Percentiles rank a stretch among this genome's conserved stretches.
These are phyloP conservation scores for Drosophila paulistorum DNA, from an alignment of 1,140 invertebrate genomes.

Conservation along the genomic window DNA sequence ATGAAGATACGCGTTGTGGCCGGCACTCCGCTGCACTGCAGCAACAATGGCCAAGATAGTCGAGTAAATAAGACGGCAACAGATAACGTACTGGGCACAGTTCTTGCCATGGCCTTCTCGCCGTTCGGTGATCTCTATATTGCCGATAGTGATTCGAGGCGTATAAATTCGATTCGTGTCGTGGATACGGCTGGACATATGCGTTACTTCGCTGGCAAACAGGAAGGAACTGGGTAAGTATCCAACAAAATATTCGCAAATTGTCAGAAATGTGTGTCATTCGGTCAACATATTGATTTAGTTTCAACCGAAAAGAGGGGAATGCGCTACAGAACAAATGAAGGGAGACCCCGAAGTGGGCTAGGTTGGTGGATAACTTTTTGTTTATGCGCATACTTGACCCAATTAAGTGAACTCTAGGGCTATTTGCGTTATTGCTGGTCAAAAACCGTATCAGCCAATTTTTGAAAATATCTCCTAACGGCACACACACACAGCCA, in stretches of 20 bases:
- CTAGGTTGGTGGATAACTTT: no score
- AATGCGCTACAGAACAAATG: neutral
- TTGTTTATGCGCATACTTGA: conserved; percentile 83
- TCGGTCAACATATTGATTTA: neutral
- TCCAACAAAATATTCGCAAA: no score
- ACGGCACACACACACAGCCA: conserved; percentile 23
- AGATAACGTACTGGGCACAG: conserved; percentile 88
- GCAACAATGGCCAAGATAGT: conserved; percentile 79
- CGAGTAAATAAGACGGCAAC: conserved; percentile 81
- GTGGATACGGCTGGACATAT: conserved; percentile 93
- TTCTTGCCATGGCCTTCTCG: conserved; percentile 93
- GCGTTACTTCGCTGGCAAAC: conserved; percentile 91
- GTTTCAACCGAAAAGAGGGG: neutral
- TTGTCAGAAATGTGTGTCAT: neutral
- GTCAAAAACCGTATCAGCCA: conserved; percentile 55
- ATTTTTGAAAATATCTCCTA: conserved; percentile 62
- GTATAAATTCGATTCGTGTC: conserved; percentile 93
- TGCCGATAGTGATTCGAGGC: conserved; percentile 95
- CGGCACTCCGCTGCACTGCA: conserved; percentile 94
- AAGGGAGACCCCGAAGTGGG: no score
- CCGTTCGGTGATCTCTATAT: conserved; percentile 96
- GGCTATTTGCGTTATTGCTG: conserved; percentile 67
- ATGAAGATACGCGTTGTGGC: conserved; percentile 95
- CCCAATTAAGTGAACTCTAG: conserved; percentile 64
- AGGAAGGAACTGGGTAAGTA: conserved; percentile 85